Base-by-base conservation (phyloP, 2,888 invertebrate species). In the Deilephila porcellus region DNA sequence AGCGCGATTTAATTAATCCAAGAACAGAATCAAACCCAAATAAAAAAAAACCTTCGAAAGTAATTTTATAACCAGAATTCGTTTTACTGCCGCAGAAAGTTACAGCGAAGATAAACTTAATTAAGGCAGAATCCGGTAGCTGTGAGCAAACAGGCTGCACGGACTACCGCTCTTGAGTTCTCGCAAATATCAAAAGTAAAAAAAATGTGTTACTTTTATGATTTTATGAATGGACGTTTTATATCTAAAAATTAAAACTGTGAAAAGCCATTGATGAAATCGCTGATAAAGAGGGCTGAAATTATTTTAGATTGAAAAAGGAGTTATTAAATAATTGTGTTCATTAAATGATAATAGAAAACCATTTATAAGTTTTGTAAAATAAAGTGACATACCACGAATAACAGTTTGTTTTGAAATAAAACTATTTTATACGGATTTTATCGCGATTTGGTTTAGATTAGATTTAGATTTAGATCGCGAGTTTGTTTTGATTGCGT, bases 71-170 rank as follows among this genome's bases (percentile, higher is more conserved):
- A 29, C 25, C 11, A 25, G 25, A 45, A 52, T 67, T 67, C 67
- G 6, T 67, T 67, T 45, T 6, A 62, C 37, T 52, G 45, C 67
- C 32, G 60, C 45, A 45, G 25, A 37, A 74, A 80, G 72, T 79
- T 74, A 71, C 63, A 59, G 67, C n/a, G 63, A 74, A 76, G 75
- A 73, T 71, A 76, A 76, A 76, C 20, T 74, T 77, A 80, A 80
- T 80, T 77, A 77, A 60, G 70, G 37, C 45, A 17, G 32, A 60
- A 73, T 71, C 74, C 74, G 63, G 60, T 17, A 72, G 25, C 29
- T 2, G 56, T 62, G 73, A 74, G 76, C n/a, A 52, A 60, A 59
- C 37, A 64, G 72, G 32, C 52, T 45, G 56, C 53, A 17, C 20
- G 29, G 20, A 32, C 45, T 20, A 11, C 60, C 20, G 52, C n/a